Percentiles rank a stretch among this genome's conserved stretches.
These are phyloP conservation scores for Lochmaea crataegi DNA, from an alignment of 2,888 invertebrate species.

Conservation along the genomic window DNA sequence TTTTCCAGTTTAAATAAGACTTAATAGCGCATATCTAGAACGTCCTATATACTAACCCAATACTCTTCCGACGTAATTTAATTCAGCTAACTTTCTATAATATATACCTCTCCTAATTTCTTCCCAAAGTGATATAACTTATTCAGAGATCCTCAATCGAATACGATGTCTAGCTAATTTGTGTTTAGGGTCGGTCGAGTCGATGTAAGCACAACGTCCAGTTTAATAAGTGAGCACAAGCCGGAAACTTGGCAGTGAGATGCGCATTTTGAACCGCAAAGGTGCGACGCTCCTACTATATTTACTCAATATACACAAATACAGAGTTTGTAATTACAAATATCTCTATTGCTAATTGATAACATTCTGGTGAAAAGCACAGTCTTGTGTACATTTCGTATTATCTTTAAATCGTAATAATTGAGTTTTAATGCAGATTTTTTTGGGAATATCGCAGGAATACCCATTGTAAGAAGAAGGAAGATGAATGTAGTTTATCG, in stretches of 20 bases:
- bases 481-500: no score
- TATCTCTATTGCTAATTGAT: neutral
- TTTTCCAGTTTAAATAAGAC: neutral
- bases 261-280: constrained; percentile 28
- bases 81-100: constrained; percentile 22
- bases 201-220: constrained; percentile 28
- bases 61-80: constrained; percentile 5
- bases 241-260: constrained; percentile 33
- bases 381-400: neutral
- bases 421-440: neutral
- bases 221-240: constrained; percentile 38
- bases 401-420: neutral
- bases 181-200: constrained; percentile 25
- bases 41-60: neutral
- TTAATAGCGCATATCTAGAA: neutral
- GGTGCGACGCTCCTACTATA: neutral
- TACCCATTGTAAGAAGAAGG: no score
- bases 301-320: constrained; percentile 21
- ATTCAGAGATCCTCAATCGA: constrained; percentile 35
- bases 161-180: constrained; percentile 34
- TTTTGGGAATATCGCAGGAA: no score
- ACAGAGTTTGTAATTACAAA: constrained; percentile 7
- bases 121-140: constrained; percentile 34
- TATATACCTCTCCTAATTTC: constrained; percentile 29
- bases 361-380: neutral